Percentiles rank a stretch among this genome's conserved stretches.
phyloP scores from a whole-genome alignment of 1,140 invertebrate species.

The Proales similis region DNA sequence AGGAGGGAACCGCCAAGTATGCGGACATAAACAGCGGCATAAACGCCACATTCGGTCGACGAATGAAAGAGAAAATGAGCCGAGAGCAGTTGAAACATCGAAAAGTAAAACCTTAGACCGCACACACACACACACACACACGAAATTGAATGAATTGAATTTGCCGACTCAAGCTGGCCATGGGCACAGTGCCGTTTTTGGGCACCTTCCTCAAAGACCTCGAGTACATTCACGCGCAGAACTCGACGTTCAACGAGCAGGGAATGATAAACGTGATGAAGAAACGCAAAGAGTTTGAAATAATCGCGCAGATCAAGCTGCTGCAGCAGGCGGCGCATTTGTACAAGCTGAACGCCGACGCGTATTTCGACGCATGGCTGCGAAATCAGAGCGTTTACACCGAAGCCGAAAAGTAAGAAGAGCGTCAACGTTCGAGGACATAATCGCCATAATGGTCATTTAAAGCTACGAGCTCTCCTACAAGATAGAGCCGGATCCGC shows the following conservation, averaged over 20 bases:
- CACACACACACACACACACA: background rate
- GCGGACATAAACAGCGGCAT: slow-evolving; percentile 60
- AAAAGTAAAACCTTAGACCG: slow-evolving; percentile 2
- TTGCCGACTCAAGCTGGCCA: background rate
- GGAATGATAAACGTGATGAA: slow-evolving; percentile 97
- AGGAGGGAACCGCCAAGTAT: slow-evolving; percentile 90
- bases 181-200: slow-evolving; percentile 94
- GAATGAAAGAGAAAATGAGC: slow-evolving; percentile 18
- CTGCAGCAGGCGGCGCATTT: slow-evolving; percentile 87
- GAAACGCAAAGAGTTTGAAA: slow-evolving; percentile 93
- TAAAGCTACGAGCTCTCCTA: slow-evolving; percentile 9
- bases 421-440: too few relatives aligned
- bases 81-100: slow-evolving; percentile 28
- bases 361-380: slow-evolving; percentile 83
- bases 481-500: background rate
- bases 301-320: slow-evolving; percentile 87
- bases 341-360: slow-evolving; percentile 75
- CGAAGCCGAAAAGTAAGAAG: slow-evolving; percentile 77
- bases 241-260: slow-evolving; percentile 64
- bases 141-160: background rate
- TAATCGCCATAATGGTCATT: too few relatives aligned
- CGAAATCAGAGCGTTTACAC: slow-evolving; percentile 76
- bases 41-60: slow-evolving; percentile 16
- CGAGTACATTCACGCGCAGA: slow-evolving; percentile 96
- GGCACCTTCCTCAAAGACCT: slow-evolving; percentile 96